Evolutionary conservation across 1,140 invertebrate genomes (phyloP).

Genomic region (Formica selysi): DNA sequence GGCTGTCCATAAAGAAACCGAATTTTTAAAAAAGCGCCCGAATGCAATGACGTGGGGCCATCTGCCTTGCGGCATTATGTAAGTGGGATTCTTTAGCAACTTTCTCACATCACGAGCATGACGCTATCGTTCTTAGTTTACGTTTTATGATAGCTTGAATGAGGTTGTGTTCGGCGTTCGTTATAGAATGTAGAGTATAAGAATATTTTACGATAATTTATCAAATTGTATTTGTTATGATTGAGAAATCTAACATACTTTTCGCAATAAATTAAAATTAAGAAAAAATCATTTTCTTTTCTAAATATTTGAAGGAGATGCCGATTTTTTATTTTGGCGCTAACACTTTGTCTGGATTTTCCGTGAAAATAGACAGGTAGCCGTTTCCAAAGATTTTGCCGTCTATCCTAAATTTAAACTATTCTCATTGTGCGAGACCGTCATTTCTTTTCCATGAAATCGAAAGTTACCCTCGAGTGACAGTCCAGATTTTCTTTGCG

Average conservation of each 20-base stretch:
- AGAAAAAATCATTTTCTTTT: conserved; percentile 16
- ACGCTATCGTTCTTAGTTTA: no score
- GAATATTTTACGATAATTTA: not conserved
- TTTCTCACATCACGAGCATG: no score
- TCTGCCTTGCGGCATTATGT: no score
- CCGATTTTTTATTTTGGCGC: conserved; percentile 28
- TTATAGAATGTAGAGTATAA: no score
- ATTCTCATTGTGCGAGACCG: conserved; percentile 4
- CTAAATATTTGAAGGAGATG: conserved; percentile 70
- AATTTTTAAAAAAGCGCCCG: no score
- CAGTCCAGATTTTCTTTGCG: conserved; percentile 38
- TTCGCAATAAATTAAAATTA: conserved; percentile 17
- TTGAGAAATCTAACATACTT: not conserved
- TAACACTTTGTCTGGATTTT: conserved; percentile 40
- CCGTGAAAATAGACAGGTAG: conserved; percentile 78
- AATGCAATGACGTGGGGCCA: no score
- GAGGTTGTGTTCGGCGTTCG: no score
- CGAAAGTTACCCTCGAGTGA: conserved; percentile 36
- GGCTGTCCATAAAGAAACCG: no score
- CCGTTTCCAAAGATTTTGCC: conserved; percentile 55
- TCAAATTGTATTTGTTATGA: not conserved
- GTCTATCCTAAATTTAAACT: not conserved
- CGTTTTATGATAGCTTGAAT: no score
- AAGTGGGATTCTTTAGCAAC: no score
- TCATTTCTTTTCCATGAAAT: not conserved